A percentile compares a stretch with the other conserved stretches of the same genome.
phyloP scores from a whole-genome alignment of 2,888 invertebrate species.

The Stenoptilia bipunctidactyla region DNA sequence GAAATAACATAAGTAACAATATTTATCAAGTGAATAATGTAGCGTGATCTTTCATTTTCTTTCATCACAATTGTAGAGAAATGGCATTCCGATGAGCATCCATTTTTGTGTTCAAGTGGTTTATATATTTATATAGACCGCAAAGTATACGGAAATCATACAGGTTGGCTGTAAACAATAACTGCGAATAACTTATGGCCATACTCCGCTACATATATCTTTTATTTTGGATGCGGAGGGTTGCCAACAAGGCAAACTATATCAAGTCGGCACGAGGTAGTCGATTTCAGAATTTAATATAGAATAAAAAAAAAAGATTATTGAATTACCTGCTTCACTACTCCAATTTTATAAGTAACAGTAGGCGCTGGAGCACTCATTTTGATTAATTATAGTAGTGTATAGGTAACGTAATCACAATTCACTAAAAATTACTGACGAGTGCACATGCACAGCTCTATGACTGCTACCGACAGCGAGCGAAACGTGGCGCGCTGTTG shows the following conservation, averaged over 20 bases:
- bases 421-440: constrained; percentile 40
- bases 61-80: too few relatives aligned
- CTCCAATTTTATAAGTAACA: constrained; percentile 51
- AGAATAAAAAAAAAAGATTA: constrained; percentile 21
- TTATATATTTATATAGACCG: too few relatives aligned
- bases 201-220: too few relatives aligned
- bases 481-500: constrained; percentile 57
- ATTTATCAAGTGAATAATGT: too few relatives aligned
- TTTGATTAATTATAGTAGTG: constrained; percentile 29
- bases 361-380: constrained; percentile 56
- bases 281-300: too few relatives aligned
- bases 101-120: too few relatives aligned
- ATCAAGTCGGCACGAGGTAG: constrained; percentile 48
- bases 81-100: too few relatives aligned
- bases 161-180: too few relatives aligned
- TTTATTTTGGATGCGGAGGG: constrained; percentile 18
- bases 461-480: constrained; percentile 27
- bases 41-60: too few relatives aligned
- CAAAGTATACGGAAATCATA: too few relatives aligned
- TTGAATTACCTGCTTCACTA: constrained; percentile 61
- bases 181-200: too few relatives aligned
- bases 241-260: constrained; percentile 60
- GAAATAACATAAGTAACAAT: constrained; percentile 8
- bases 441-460: constrained; percentile 30
- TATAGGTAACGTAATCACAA: constrained; percentile 29